Evolutionary conservation across 2,797 vertebrate genomes (phyloP).

Genomic region (Natrix natrix): DNA sequence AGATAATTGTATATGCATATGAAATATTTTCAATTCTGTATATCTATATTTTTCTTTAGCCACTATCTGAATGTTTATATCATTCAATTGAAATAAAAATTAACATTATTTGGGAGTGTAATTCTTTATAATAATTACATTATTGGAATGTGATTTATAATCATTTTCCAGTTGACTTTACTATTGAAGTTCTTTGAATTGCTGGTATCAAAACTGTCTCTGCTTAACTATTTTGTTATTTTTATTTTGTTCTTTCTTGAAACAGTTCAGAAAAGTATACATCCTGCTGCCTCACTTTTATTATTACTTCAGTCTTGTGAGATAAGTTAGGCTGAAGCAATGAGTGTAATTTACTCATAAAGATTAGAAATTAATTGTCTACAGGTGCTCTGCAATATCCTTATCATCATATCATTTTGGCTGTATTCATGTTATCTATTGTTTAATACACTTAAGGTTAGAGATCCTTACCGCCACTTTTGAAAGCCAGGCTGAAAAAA

Average conservation of each 20-base stretch:
- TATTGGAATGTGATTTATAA: background rate
- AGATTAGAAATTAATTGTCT: background rate
- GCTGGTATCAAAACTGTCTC: background rate
- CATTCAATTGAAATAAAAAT: background rate
- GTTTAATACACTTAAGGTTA: background rate
- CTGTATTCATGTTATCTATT: background rate
- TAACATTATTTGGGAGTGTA: background rate
- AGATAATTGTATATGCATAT: background rate
- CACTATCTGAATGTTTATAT: background rate
- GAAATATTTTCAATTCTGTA: background rate
- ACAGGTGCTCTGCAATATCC: background rate
- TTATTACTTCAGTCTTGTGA: background rate
- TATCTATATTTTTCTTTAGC: background rate
- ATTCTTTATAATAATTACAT: background rate
- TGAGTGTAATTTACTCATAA: background rate
- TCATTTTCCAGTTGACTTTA: background rate
- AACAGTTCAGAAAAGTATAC: background rate
- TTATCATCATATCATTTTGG: background rate
- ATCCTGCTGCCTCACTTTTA: background rate
- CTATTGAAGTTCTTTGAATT: background rate
- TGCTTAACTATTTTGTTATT: background rate
- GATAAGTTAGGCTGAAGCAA: background rate
- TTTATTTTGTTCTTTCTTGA: background rate
- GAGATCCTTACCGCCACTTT: background rate
- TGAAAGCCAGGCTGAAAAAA: background rate